Evolutionary conservation across 2,797 vertebrate species (phyloP), one percentile per base, ranked within the genome.

Genomic region (Champsocephalus esox): DNA sequence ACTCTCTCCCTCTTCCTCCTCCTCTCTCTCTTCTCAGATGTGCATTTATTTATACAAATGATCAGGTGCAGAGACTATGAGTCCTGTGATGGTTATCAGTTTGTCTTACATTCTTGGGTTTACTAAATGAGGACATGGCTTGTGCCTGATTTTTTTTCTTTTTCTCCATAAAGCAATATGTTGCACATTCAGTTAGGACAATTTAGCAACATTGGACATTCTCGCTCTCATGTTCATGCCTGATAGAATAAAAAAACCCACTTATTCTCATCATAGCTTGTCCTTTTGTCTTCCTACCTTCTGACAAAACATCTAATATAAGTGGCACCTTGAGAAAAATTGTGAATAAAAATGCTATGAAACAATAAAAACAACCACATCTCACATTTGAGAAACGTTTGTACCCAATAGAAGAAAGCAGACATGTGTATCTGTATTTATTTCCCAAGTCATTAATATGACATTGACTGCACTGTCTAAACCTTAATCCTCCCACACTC

Each of bases 91-190:
- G 77, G 49, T 72, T 89, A 91, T 91, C 89, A 2, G 14, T 63
- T 52, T 66, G 43, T 73, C 70, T 79, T 67, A 50, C 49, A 45
- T 86, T 52, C 66, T 75, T 81, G 46, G 32, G 51, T 85, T 90
- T 93, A 89, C 92, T 92, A 94, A 93, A 91, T 83, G 66, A 90
- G 58, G 72, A 66, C 28, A 24, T 57, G 70, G 41, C 38, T 54
- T 67, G 44, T 60, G 38, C 17, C 17, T 32, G 56, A 19, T 66
- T 68, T 48, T 34, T 43, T 21, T 38, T 28, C 3, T 45, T 54
- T 67, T 28, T 19, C 28, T 52, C 10, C 21, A 41, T n/a, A 70
- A 62, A 70, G 44, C 21, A 80, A 46, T 44, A 14, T 57, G n/a
- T 61, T 75, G 16, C 32, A 57, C 17, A 16, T 57, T 70, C 11